phyloP scores from a whole-genome alignment of 1,140 invertebrate genomes.

The Laodelphax striatellus region DNA sequence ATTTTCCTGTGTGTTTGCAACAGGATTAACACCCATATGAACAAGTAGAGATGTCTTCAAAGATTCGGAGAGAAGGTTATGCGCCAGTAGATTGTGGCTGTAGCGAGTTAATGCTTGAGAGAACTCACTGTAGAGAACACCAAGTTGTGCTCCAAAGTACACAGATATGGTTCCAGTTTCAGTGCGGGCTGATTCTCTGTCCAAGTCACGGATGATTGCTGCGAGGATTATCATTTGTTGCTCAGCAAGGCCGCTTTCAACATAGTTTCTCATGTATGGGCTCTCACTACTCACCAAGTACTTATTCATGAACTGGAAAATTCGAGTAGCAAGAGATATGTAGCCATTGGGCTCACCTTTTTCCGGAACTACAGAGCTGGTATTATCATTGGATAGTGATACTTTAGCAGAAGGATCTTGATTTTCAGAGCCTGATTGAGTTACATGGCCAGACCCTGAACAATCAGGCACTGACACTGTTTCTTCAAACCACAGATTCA shows the following conservation, averaged over 20 bases:
- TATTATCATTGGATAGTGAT: conserved; percentile 18
- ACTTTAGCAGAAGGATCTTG: conserved; percentile 3
- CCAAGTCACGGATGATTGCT: conserved; percentile 72
- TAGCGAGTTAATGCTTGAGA: conserved; percentile 66
- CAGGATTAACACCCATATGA: conserved; percentile 65
- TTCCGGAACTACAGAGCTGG: conserved; percentile 61
- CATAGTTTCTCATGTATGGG: conserved; percentile 41
- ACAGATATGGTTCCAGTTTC: conserved; percentile 65
- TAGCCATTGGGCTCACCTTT: conserved; percentile 84
- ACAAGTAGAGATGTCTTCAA: conserved; percentile 59
- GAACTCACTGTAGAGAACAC: conserved; percentile 63
- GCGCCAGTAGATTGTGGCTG: conserved; percentile 72
- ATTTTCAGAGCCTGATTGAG: conserved; percentile 4
- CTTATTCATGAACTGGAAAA: conserved; percentile 60
- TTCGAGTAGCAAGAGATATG: conserved; percentile 63
- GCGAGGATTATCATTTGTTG: conserved; percentile 72
- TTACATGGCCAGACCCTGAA: conserved; percentile 8
- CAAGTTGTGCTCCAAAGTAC: conserved; percentile 55
- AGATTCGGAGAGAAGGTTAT: conserved; percentile 49
- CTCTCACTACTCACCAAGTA: conserved; percentile 54
- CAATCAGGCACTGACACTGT: conserved; percentile 67
- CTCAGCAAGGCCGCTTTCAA: conserved; percentile 52
- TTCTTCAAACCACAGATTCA: conserved; percentile 88
- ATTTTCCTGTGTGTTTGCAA: conserved; percentile 37
- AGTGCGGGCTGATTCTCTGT: conserved; percentile 68